Evolutionary conservation across 2,797 vertebrate genomes (phyloP).

Genomic region (Dromococcyx pavoninus): DNA sequence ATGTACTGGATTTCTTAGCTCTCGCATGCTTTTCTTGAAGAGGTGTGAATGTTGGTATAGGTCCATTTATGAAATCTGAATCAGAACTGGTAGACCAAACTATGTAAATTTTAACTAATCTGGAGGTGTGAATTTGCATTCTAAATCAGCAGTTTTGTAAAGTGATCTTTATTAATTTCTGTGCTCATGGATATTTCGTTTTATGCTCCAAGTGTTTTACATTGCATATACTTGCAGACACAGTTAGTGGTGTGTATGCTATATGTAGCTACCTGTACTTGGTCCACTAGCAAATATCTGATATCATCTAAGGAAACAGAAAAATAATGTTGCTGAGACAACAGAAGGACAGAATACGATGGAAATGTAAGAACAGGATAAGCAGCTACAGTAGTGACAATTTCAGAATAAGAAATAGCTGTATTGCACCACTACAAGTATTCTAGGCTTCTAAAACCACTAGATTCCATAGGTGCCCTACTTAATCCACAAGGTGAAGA

Average conservation of each 20-base stretch:
- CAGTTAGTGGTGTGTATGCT: not conserved
- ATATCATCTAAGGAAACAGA: not conserved
- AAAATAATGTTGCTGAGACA: not conserved
- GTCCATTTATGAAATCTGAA: constrained; percentile 38
- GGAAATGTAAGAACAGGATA: not conserved
- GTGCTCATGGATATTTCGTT: not conserved
- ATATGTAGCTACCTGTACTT: not conserved
- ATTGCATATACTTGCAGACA: not conserved
- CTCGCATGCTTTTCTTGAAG: not conserved
- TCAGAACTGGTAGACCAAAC: constrained; percentile 50
- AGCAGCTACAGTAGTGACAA: not conserved
- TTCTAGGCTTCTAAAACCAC: not conserved
- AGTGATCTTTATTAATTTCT: not conserved
- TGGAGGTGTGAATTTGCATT: constrained; percentile 30
- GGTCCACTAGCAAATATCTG: not conserved
- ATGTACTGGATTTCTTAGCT: not conserved
- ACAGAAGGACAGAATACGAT: not conserved
- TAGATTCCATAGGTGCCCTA: not conserved
- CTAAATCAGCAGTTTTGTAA: not conserved
- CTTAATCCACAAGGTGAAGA: not conserved
- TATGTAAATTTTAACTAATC: not conserved
- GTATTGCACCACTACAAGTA: not conserved
- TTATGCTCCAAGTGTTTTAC: not conserved
- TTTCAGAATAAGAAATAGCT: not conserved
- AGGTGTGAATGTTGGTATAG: not conserved